Conservation (phyloP, 1,140 invertebrate species). For the Polypedilum pembai region DNA sequence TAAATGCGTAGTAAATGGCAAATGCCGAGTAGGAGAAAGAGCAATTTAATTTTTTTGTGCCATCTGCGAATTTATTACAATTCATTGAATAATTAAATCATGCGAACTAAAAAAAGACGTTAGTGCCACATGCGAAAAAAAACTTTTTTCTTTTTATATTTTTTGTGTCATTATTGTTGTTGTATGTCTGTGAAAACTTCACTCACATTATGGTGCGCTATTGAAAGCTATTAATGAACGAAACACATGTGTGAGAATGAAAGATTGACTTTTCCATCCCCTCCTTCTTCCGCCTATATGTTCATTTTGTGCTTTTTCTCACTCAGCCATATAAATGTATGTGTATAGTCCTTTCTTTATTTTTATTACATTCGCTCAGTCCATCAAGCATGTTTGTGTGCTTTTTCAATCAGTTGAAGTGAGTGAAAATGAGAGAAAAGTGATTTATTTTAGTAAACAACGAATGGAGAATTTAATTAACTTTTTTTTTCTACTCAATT, state of each 20-base stretch:
- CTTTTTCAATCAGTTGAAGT: slow-evolving; percentile 23
- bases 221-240: slow-evolving; percentile 18
- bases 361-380: neutral
- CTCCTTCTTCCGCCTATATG: neutral
- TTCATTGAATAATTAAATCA: slow-evolving; percentile 25
- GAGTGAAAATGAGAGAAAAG: neutral
- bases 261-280: slow-evolving; percentile 5
- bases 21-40: neutral
- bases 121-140: neutral
- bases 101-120: slow-evolving; percentile 2
- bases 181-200: neutral
- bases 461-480: too few relatives aligned
- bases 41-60: neutral
- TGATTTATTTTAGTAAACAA: too few relatives aligned
- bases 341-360: neutral
- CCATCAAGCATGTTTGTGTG: neutral
- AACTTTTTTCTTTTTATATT: neutral
- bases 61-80: slow-evolving; percentile 10
- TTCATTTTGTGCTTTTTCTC: neutral
- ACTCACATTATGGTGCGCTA: neutral
- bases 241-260: slow-evolving; percentile 1
- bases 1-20: neutral
- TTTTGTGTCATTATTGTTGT: neutral
- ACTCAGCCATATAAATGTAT: neutral
- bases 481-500: too few relatives aligned